These are phyloP conservation scores for Mesembrinibis cayennensis DNA, from an alignment of 2,113 vertebrate genomes.

Conservation along the genomic window DNA sequence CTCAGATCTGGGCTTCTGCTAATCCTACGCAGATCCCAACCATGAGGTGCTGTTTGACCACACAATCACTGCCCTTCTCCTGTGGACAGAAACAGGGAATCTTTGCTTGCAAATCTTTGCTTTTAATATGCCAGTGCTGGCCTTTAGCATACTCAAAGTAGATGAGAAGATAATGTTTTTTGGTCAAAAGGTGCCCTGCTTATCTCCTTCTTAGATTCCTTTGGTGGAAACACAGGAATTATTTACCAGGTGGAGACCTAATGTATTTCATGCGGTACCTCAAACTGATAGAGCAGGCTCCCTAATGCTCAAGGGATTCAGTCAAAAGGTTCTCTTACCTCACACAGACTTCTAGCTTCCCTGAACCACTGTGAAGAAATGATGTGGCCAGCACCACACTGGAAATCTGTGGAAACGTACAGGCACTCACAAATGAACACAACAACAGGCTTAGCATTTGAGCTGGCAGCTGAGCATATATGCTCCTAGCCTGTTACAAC, in stretches of 20 bases:
- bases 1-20: background rate
- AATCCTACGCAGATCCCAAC: accelerated
- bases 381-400: background rate
- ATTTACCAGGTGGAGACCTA: background rate
- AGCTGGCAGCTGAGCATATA: background rate
- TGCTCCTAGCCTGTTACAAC: background rate
- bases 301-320: background rate
- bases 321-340: background rate
- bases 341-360: background rate
- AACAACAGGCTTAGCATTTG: background rate
- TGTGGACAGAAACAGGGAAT: background rate
- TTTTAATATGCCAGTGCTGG: background rate
- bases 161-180: background rate
- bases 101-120: background rate
- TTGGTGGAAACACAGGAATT: background rate
- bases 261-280: background rate
- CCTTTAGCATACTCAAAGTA: background rate
- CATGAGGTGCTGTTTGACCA: background rate
- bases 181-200: background rate
- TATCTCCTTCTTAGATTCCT: background rate
- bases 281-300: background rate
- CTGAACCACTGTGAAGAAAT: background rate
- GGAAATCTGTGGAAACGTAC: background rate
- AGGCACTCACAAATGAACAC: background rate
- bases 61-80: background rate